phyloP scores from a whole-genome alignment of 2,113 vertebrate species.

The Natator depressus region DNA sequence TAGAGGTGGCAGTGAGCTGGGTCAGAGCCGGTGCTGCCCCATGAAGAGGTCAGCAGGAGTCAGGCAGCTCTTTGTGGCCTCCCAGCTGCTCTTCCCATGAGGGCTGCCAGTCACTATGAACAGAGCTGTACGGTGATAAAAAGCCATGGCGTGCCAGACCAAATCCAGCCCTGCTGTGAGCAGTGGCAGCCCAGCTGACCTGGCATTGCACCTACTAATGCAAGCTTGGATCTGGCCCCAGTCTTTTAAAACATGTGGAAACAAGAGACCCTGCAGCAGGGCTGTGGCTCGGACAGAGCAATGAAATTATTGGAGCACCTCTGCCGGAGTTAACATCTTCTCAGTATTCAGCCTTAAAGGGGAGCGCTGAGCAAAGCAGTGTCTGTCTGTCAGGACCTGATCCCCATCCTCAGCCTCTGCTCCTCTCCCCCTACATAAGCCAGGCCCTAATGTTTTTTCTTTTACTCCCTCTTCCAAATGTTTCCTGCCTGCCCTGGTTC shows the following conservation, averaged over 20 bases:
- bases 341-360: background rate
- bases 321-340: background rate
- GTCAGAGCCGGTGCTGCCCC: no score
- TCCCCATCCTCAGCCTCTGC: no score
- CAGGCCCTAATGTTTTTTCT: background rate
- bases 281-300: background rate
- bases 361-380: background rate
- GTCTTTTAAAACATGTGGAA: background rate
- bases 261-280: no score
- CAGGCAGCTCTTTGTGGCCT: background rate
- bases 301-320: background rate
- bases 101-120: background rate
- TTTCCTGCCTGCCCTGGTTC: background rate
- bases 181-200: no score
- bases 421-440: background rate
- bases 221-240: background rate
- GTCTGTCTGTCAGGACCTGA: no score
- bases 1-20: no score
- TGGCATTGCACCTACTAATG: background rate
- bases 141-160: background rate
- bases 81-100: background rate
- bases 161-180: background rate
- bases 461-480: background rate
- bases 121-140: background rate
- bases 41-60: background rate